These are phyloP conservation scores for Perognathus longimembris DNA, from an alignment of 2,113 vertebrate species.

Conservation along the genomic window DNA sequence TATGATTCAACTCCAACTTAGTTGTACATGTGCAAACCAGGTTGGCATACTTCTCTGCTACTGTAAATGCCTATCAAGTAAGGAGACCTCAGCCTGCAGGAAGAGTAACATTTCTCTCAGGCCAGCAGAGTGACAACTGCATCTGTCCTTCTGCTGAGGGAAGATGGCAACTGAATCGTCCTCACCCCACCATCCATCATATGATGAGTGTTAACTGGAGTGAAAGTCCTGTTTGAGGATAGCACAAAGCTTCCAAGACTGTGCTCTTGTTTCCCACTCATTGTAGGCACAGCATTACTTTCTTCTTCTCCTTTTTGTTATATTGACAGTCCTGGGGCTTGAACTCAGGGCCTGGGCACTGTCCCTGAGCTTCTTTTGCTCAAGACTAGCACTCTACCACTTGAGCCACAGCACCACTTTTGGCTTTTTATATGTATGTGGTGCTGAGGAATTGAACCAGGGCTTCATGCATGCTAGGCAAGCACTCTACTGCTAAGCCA, in stretches of 20 bases:
- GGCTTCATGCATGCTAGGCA: no score
- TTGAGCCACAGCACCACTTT: no score
- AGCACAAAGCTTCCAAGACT: not conserved
- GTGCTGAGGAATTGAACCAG: no score
- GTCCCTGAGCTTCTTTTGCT: no score
- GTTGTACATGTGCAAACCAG: constrained; percentile 61
- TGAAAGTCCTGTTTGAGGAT: constrained; percentile 23
- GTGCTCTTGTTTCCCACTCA: not conserved
- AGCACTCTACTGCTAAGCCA: no score
- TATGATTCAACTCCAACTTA: constrained; percentile 28
- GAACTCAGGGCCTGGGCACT: no score
- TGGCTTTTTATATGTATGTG: no score
- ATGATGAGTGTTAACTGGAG: constrained; percentile 57
- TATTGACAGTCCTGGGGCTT: no score
- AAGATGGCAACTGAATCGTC: not conserved
- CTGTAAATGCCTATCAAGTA: constrained; percentile 37
- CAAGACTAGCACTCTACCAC: no score
- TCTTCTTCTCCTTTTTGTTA: no score
- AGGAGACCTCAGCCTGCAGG: not conserved
- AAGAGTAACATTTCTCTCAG: not conserved
- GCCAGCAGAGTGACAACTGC: not conserved
- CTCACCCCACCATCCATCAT: not conserved
- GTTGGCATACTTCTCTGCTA: constrained; percentile 38
- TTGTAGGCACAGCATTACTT: not conserved
- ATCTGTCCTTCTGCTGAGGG: not conserved